Percentiles rank a stretch among this genome's conserved stretches.
Evolutionary conservation across 2,888 invertebrate genomes (phyloP).

Genomic region (Andrena bicolor): DNA sequence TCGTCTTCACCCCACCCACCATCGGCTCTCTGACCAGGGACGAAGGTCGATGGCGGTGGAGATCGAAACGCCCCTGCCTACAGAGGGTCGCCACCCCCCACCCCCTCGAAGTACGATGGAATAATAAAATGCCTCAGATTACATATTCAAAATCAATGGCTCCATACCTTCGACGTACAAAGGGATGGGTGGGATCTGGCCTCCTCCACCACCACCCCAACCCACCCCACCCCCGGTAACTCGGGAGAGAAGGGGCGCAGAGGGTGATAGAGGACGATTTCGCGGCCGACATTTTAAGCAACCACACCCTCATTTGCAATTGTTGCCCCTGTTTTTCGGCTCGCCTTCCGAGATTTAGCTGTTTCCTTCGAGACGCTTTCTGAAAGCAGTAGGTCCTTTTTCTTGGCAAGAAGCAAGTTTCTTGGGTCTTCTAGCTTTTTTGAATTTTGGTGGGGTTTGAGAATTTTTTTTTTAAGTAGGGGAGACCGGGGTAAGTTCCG

Average conservation of each 20-base stretch:
- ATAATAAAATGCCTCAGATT: slow-evolving; percentile 84
- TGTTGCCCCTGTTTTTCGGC: slow-evolving; percentile 52
- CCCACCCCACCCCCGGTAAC: slow-evolving; percentile 1
- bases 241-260: slow-evolving; percentile 22
- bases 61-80: slow-evolving; percentile 73
- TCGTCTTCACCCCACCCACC: slow-evolving; percentile 65
- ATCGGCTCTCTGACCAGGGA: slow-evolving; percentile 67
- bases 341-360: slow-evolving; percentile 37
- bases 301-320: slow-evolving; percentile 70
- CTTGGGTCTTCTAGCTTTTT: too few species aligned
- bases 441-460: too few species aligned
- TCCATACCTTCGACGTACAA: slow-evolving; percentile 75
- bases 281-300: slow-evolving; percentile 76
- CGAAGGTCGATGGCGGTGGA: slow-evolving; percentile 76
- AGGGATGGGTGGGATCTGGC: slow-evolving; percentile 74
- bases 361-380: background rate
- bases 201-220: slow-evolving; percentile 39
- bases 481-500: too few species aligned
- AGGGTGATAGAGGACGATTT: slow-evolving; percentile 56
- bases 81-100: slow-evolving; percentile 56
- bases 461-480: too few species aligned
- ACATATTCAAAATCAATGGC: slow-evolving; percentile 84
- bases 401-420: too few species aligned
- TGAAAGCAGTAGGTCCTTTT: too few species aligned
- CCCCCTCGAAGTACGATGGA: slow-evolving; percentile 76